Conservation (phyloP, 2,797 vertebrate genomes). For the Streptopelia turtur region DNA sequence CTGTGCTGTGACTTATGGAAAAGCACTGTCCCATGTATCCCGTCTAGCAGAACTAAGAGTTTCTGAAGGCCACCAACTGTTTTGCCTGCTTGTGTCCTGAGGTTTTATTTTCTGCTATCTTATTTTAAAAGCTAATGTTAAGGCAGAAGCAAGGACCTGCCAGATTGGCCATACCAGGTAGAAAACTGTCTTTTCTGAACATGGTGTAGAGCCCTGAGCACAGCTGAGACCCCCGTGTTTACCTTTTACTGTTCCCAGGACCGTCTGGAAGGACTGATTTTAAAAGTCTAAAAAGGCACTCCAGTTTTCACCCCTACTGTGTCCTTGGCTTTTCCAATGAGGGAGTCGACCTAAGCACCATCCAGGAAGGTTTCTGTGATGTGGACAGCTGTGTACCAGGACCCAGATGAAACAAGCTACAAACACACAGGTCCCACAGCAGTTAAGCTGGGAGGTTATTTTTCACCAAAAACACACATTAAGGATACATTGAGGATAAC, state of each 20-base stretch:
- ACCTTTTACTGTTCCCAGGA: not conserved
- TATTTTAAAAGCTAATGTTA: not conserved
- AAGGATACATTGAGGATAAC: not conserved
- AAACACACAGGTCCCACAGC: not conserved
- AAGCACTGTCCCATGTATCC: not conserved
- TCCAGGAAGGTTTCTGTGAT: slow-evolving; percentile 33
- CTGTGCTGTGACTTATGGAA: not conserved
- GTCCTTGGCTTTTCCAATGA: slow-evolving; percentile 11
- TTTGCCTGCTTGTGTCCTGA: not conserved
- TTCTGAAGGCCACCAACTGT: not conserved
- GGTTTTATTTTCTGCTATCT: not conserved
- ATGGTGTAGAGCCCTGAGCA: not conserved
- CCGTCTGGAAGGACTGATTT: slow-evolving; percentile 16
- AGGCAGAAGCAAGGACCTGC: not conserved
- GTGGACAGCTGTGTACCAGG: not conserved
- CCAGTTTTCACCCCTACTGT: not conserved
- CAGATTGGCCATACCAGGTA: not conserved
- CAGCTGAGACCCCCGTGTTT: not conserved
- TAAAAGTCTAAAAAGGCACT: not conserved
- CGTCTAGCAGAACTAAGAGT: not conserved
- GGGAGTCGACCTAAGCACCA: not conserved
- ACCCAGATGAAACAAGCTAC: not conserved
- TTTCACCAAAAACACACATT: not conserved
- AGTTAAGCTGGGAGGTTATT: not conserved
- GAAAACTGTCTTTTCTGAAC: not conserved